phyloP scores from a whole-genome alignment of 2,797 vertebrate species.

The Florisuga fusca region DNA sequence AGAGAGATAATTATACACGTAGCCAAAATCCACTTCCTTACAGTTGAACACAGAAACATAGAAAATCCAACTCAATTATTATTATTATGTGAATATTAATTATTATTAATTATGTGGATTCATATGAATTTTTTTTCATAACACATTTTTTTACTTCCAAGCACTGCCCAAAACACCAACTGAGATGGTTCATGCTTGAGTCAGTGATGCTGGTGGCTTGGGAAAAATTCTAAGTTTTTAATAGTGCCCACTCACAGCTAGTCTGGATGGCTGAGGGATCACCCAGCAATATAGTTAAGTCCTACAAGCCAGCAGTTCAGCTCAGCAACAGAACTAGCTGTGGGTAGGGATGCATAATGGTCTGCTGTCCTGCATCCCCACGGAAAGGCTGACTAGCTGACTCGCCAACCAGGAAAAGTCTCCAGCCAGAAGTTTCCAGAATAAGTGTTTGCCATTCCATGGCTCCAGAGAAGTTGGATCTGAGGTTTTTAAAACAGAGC shows the following conservation, averaged over 20 bases:
- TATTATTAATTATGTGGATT: background rate
- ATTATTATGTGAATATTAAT: background rate
- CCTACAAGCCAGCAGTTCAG: background rate
- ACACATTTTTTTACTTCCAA: background rate
- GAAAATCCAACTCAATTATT: background rate
- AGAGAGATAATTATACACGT: background rate
- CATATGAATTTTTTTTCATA: background rate
- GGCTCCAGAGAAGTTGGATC: background rate
- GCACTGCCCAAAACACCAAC: background rate
- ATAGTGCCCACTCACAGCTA: background rate
- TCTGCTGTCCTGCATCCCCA: background rate
- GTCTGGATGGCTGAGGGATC: background rate
- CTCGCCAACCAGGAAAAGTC: background rate
- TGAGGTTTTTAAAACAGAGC: background rate
- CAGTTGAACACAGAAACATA: background rate
- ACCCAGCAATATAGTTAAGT: background rate
- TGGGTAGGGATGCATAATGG: background rate
- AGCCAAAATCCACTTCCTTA: background rate
- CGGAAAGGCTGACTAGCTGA: background rate
- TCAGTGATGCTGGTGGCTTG: background rate
- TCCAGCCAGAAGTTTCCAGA: background rate
- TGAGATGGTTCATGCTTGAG: background rate
- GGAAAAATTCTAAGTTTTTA: background rate
- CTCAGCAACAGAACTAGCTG: background rate
- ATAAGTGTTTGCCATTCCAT: background rate